Evolutionary conservation across 2,888 invertebrate genomes (phyloP), one percentile per base, ranked within the genome.

Genomic region (Lasioglossum leucozonium): DNA sequence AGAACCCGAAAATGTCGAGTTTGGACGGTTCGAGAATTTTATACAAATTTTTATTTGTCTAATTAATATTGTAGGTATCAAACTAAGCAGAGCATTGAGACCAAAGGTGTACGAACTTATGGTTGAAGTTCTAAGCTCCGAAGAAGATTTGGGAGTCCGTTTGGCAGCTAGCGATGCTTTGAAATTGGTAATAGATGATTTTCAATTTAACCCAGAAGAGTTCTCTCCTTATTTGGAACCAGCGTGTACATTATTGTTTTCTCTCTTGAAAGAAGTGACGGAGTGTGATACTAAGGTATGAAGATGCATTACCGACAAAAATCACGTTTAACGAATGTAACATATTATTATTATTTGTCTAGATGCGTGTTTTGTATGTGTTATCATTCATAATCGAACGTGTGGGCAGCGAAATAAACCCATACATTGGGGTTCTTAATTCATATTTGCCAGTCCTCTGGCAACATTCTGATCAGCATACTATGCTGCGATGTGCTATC

Each of bases 271-370:
- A 94, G 98, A 98, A 94, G 98, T 98, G 0, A 96, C 97, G 88
- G 98, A 99, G 95, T 98, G 98, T 95, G 99, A 99, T 95, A 98
- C 98, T 1, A 99, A 99, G 96, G 97, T 97, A 95, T 87, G 84
- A 11, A 69, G 10, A 62, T 72, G 30, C n/a, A 44, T 55, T 22
- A 11, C 58, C 8, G 30, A 30, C 6, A 34, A 73, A 55, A 62
- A 67, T 71, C n/a, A 13, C 16, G 16, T 62, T 65, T 72, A 79
- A 51, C 37, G 30, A 83, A 8, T 37, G 5, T 40, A 42, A 69
- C 13, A n/a, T 40, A 51, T 86, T 84, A 18, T 75, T 26, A 51
- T 86, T 84, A 18, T 75, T 26, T 95, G n/a, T 55, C 71, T 93
- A 97, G 97, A 98, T 99, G 98, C 98, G 98, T 94, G 98, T 99